Base-by-base conservation (phyloP, 1,140 invertebrate species). In the Drosophila bocki region DNA sequence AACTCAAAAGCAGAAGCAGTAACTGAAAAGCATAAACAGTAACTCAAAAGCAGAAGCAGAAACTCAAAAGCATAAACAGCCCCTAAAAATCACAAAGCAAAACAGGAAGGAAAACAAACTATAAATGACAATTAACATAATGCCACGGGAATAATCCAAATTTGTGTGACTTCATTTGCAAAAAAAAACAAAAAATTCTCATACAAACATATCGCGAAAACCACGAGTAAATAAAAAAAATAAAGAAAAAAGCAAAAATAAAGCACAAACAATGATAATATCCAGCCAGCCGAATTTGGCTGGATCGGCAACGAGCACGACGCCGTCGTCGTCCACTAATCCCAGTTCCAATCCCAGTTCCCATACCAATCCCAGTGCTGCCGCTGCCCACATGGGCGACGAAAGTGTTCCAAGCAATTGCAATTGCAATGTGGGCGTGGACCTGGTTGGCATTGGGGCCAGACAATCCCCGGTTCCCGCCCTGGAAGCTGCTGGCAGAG, bases 121-220 rank as follows among this genome's bases (percentile, higher is more conserved):
- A 51, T 72, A 84, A 78, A 83, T 88, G 77, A 87, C 84, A 82
- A 87, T 87, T 87, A 83, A 74, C 83, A 87, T 82, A 87, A 74
- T 87, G 84, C 83, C 76, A 69, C 68, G 62, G 80, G 71, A 80
- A 78, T 88, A 88, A 87, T 74, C 51, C 50, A 76, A 87, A 88
- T 83, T 83, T 78, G 82, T 87, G 72, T 80, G 69, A 80, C 80
- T 83, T 83, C 60, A 82, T 74, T 77, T 64, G 76, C 67, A 76
- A 78, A 85, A 60, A 74, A 59, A n/a, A 32, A 68, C 12, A 37
- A 45, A 19, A n/a, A 61, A 47, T 47, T 47, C 7, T 1, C 47
- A 48, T 29, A 48, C 47, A 48, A 48, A 48, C 47, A 48, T 48
- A 48, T 48, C 47, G 37, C 39, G 13, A 62, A 54, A 56, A 39